Conservation (phyloP, 2,113 vertebrate genomes). For the Sinosuthora webbiana region DNA sequence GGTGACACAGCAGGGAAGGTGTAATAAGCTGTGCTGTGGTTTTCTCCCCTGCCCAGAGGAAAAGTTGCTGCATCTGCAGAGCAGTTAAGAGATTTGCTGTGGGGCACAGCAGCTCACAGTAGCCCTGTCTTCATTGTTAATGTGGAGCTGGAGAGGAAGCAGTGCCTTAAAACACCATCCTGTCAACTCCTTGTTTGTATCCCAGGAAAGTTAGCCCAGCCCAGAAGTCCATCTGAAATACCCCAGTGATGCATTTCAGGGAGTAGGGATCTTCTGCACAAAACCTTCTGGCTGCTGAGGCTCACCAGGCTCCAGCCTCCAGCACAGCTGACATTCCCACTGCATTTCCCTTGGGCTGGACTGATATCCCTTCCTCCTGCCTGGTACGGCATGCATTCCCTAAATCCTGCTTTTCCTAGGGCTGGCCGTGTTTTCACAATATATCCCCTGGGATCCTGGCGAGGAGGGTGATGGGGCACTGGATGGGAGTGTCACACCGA, state of each 20-base stretch:
- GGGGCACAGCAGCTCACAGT: neutral
- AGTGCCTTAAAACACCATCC: neutral
- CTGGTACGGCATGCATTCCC: neutral
- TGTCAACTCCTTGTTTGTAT: neutral
- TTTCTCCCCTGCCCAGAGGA: neutral
- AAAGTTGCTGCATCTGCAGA: neutral
- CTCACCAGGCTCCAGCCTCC: accelerated
- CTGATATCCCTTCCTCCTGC: neutral
- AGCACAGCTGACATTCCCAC: neutral
- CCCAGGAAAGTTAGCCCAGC: neutral
- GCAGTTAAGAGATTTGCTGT: neutral
- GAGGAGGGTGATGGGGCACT: neutral
- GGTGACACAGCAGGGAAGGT: neutral
- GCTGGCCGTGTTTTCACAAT: neutral
- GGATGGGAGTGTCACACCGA: neutral
- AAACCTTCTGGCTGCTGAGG: neutral
- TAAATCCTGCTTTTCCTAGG: neutral
- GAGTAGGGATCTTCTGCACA: neutral
- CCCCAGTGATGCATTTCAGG: neutral
- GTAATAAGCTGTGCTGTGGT: neutral
- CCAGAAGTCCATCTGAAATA: neutral
- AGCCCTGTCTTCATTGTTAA: neutral
- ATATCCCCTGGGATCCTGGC: neutral
- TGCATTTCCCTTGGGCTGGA: neutral
- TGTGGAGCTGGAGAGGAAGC: neutral